Conservation (phyloP, 1,140 invertebrate species). For the Adoxophyes honmai region DNA sequence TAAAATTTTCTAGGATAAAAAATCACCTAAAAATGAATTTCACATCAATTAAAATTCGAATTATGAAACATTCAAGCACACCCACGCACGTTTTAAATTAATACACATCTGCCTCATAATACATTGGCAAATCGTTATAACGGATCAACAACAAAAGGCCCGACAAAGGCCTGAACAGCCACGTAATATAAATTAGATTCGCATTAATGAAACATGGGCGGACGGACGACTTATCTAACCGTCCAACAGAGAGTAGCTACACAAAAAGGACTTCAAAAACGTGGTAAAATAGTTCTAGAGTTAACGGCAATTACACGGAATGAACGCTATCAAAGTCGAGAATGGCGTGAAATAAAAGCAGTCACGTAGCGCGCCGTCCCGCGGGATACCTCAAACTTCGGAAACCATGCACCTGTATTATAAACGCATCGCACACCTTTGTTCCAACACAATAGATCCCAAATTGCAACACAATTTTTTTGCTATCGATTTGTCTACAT, state of each 20-base stretch:
- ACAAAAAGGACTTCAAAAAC: constrained; percentile 44
- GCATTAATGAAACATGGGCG: constrained; percentile 62
- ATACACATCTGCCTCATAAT: constrained; percentile 35
- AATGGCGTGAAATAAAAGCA: constrained; percentile 60
- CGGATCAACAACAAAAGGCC: constrained; percentile 42
- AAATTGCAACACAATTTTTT: constrained; percentile 70
- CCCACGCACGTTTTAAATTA: constrained; percentile 7
- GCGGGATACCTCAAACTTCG: constrained; percentile 41
- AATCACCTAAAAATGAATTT: constrained; percentile 15
- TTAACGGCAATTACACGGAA: constrained; percentile 63
- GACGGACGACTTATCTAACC: constrained; percentile 42
- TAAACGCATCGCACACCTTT: constrained; percentile 67
- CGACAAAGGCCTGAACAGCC: constrained; percentile 36
- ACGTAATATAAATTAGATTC: constrained; percentile 57
- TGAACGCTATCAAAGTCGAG: constrained; percentile 55
- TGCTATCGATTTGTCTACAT: constrained; percentile 32
- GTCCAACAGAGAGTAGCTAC: constrained; percentile 45
- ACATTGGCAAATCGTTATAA: constrained; percentile 41
- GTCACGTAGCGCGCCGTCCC: constrained; percentile 51
- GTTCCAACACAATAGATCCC: constrained; percentile 62
- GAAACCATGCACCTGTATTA: constrained; percentile 67
- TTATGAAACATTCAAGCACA: no score
- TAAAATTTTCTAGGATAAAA: background rate
- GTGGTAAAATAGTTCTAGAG: constrained; percentile 55
- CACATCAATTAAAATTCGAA: constrained; percentile 1